Base-by-base conservation (phyloP, 2,113 vertebrate species). In the Syngnathus typhle region DNA sequence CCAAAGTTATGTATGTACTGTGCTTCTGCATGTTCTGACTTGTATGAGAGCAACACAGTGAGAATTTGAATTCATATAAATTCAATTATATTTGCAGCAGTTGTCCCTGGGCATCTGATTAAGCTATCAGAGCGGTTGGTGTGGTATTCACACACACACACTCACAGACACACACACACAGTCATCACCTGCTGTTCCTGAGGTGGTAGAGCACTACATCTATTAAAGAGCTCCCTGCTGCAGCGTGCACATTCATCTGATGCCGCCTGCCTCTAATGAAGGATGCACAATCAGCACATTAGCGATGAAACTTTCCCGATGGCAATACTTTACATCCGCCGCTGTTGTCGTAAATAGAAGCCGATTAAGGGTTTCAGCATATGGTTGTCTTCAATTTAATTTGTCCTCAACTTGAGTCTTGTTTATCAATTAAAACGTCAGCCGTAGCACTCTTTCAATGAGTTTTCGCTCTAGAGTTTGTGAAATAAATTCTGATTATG, bases 101-200 rank as follows among this genome's bases (percentile, higher is more conserved):
- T 12, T 55, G 0, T 36, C 49, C 60, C 55, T 49, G 2, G 1
- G 49, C 68, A 66, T 74, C 74, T 74, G 68, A 78, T 41, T 61
- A 49, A 83, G 62, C 67, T 68, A 41, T 67, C 67, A 62, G 37
- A 21, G 32, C 64, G 32, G 68, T 10, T 27, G 52, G 52, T 55
- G 55, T 58, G 55, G 27, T 58, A 32, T 27, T 36, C 23, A 36
- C 13, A 7, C 27, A 36, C 49, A n/a, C 16, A 7, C 16, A 6
- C 47, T 1, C 47, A 19, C 18, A 19, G 18, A 18, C 41, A 43
- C 41, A 10, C 44, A 4, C 44, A 46, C 12, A 60, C 55, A 63
- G 19, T 77, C 74, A 77, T 68, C 75, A 67, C 60, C 70, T 60
- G 67, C 58, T 72, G 68, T 75, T 21, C 60, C 37, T 52, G 65